Percentiles rank a stretch among this genome's conserved stretches.
Conservation (phyloP, 2,888 invertebrate species). For the Deroplatys truncata region DNA sequence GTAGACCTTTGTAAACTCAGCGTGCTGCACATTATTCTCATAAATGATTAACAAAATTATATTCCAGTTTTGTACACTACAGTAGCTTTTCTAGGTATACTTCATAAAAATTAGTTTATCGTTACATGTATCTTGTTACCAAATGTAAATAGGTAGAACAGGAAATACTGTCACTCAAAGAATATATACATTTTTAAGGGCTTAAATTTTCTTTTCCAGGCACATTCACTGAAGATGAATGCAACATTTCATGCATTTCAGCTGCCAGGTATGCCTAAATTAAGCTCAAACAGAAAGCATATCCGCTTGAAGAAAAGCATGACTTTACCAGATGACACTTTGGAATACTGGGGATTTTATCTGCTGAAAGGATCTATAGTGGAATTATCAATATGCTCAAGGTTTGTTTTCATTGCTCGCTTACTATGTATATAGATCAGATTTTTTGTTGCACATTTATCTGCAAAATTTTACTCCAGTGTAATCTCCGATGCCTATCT, state of each 20-base stretch:
- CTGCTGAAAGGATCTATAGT: slow-evolving; percentile 74
- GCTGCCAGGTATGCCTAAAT: slow-evolving; percentile 63
- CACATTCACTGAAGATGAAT: slow-evolving; percentile 74
- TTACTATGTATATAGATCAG: not conserved
- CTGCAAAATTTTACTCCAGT: too few relatives aligned
- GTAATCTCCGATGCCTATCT: too few relatives aligned
- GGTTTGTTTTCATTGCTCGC: slow-evolving; percentile 43
- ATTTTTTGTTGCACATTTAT: too few relatives aligned
- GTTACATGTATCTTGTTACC: not conserved
- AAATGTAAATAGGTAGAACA: not conserved
- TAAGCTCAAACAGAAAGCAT: slow-evolving; percentile 64
- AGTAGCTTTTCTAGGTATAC: too few relatives aligned
- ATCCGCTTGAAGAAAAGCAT: slow-evolving; percentile 76
- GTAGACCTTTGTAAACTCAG: too few relatives aligned
- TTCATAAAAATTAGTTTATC: too few relatives aligned
- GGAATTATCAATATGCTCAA: slow-evolving; percentile 72
- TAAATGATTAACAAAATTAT: too few relatives aligned
- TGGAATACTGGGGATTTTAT: slow-evolving; percentile 88
- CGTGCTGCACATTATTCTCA: too few relatives aligned
- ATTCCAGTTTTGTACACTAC: too few relatives aligned
- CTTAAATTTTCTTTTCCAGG: slow-evolving; percentile 43
- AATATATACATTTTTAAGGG: too few relatives aligned
- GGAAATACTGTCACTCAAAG: not conserved
- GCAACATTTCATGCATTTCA: slow-evolving; percentile 66
- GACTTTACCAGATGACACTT: slow-evolving; percentile 75